Evolutionary conservation across 2,797 vertebrate genomes (phyloP).

Genomic region (Rhinophrynus dorsalis): DNA sequence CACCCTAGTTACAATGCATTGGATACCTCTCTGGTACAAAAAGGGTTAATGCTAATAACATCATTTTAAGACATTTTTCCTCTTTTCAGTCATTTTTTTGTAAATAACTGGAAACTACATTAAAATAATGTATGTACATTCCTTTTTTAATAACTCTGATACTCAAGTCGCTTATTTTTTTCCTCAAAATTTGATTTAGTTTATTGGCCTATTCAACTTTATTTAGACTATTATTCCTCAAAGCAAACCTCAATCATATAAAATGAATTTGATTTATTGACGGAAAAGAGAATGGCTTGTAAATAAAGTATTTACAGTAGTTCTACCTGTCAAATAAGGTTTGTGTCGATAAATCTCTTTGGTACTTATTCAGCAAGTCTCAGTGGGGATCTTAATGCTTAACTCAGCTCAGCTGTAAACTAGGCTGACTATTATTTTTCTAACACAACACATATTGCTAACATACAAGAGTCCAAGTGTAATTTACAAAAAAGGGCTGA

Average conservation of each 20-base stretch:
- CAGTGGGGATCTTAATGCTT: conserved; percentile 5
- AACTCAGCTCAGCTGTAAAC: conserved; percentile 35
- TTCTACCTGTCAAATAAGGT: conserved; percentile 18
- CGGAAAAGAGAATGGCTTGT: not conserved
- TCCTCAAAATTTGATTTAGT: not conserved
- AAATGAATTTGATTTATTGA: not conserved
- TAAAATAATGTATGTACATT: too few relatives aligned
- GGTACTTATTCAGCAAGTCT: conserved; percentile 11
- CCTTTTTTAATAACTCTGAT: too few relatives aligned
- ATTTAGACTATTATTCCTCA: not conserved
- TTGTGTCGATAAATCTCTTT: conserved; percentile 15
- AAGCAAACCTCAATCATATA: not conserved
- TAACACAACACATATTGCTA: conserved; percentile 28
- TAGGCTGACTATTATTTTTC: conserved; percentile 4
- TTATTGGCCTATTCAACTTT: not conserved
- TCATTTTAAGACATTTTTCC: too few relatives aligned
- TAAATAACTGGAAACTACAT: too few relatives aligned
- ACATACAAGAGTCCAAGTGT: conserved; percentile 33
- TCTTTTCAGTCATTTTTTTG: too few relatives aligned
- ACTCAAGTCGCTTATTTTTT: too few relatives aligned
- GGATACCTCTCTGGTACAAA: too few relatives aligned
- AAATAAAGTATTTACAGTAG: conserved; percentile 32
- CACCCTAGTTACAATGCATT: too few relatives aligned
- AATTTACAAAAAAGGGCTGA: conserved; percentile 3
- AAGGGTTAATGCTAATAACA: too few relatives aligned